Percentiles rank a stretch among this genome's conserved stretches.
Evolutionary conservation across 2,888 invertebrate species (phyloP).

Genomic region (Eupithecia tripunctaria): DNA sequence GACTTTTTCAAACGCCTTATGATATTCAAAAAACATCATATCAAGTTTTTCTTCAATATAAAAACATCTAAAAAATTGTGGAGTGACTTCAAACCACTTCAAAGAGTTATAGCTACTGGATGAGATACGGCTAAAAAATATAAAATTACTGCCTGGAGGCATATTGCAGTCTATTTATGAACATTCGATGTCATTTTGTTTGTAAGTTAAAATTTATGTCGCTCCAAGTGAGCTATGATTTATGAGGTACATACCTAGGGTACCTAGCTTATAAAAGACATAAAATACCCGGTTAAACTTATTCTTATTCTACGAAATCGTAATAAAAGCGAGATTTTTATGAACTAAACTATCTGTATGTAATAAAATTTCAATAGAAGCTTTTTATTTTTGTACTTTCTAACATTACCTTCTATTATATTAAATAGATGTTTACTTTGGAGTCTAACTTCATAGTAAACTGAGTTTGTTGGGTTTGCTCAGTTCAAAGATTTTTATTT

Average conservation of each 20-base stretch:
- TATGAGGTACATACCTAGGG: neutral
- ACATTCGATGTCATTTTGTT: conserved; percentile 15
- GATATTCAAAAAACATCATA: conserved; percentile 67
- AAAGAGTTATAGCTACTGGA: conserved; percentile 30
- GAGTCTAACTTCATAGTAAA: neutral
- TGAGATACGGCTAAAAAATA: conserved; percentile 12
- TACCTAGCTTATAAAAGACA: neutral
- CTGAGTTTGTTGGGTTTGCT: neutral
- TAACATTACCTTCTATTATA: too few relatives aligned
- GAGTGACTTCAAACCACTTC: conserved; percentile 49
- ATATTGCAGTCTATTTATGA: conserved; percentile 15
- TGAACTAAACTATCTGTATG: neutral
- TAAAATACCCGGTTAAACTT: neutral
- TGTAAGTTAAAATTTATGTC: conserved; percentile 8
- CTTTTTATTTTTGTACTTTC: neutral
- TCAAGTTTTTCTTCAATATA: conserved; percentile 56
- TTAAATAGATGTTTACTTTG: too few relatives aligned
- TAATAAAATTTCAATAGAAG: neutral
- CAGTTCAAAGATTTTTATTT: neutral
- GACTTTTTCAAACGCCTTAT: conserved; percentile 71
- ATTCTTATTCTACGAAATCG: neutral
- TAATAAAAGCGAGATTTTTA: neutral
- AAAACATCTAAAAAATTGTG: conserved; percentile 59
- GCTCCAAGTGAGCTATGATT: neutral
- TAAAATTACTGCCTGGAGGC: conserved; percentile 3